Evolutionary conservation across 2,888 invertebrate genomes (phyloP).

Genomic region (Vesta saturnalis): DNA sequence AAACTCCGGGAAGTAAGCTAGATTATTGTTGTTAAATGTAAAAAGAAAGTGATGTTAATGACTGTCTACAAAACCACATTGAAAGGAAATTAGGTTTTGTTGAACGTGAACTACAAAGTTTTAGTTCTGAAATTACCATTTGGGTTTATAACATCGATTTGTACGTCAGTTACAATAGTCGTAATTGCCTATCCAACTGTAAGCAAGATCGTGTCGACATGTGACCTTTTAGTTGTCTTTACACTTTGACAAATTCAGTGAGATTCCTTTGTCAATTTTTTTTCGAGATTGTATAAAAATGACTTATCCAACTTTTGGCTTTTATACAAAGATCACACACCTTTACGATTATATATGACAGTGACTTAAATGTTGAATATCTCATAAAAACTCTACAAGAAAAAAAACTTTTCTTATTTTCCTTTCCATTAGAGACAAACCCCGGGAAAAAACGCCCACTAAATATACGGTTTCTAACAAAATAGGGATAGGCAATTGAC

Average conservation of each 20-base stretch:
- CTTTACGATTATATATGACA: not conserved
- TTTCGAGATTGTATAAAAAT: not conserved
- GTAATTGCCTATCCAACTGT: slow-evolving; percentile 5
- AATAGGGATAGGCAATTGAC: not conserved
- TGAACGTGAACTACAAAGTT: not conserved
- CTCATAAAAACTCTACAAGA: not conserved
- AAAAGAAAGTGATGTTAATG: too few relatives aligned
- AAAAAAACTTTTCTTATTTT: not conserved
- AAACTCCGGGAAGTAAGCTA: too few relatives aligned
- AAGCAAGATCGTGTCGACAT: slow-evolving; percentile 3
- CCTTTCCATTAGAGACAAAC: not conserved
- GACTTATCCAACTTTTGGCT: not conserved
- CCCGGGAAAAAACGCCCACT: not conserved
- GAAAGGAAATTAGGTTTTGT: not conserved
- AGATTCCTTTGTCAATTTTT: not conserved
- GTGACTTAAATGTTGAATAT: not conserved
- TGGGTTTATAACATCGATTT: slow-evolving; percentile 8
- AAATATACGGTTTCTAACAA: not conserved
- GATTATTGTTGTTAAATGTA: too few relatives aligned
- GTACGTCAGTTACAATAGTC: slow-evolving; percentile 9
- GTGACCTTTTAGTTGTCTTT: not conserved
- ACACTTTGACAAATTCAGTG: not conserved
- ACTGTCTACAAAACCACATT: not conserved
- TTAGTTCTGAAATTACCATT: slow-evolving; percentile 5
- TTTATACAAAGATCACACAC: not conserved